Evolutionary conservation across 2,797 vertebrate species (phyloP), one percentile per base, ranked within the genome.

Genomic region (Coregonus ussuriensis): DNA sequence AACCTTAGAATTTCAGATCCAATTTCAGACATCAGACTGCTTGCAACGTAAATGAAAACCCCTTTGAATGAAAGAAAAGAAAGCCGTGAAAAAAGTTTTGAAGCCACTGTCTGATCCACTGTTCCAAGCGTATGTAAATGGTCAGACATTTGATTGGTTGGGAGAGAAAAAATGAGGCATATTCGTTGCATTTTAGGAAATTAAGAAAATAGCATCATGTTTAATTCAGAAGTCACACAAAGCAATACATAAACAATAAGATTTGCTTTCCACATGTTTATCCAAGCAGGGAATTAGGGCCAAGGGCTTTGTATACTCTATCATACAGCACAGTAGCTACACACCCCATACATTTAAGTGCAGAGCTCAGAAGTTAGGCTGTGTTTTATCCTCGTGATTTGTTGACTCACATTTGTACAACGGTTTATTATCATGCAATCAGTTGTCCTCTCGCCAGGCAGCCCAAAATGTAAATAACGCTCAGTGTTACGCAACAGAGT

Each of bases 1-100:
- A 93, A 88, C 88, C 79, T 37, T 6, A 91, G 90, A 89, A 94
- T 91, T 90, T 92, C 84, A 88, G 84, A 89, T 92, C 92, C 87
- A 82, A 87, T 91, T 90, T 90, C 84, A 86, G 86, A 89, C 91
- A 47, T 47, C 41, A 88, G 84, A 88, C 89, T 89, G 80, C 82
- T 84, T 75, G 80, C 72, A 84, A 89, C 85, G 85, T 89, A 91
- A 91, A 88, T 81, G 81, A 82, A 87, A 89, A 74, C 71, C 80
- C 83, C 88, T 88, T 88, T 81, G 1, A 89, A 88, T 87, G 85
- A 91, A 84, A 81, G 75, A 74, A 85, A 74, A 83, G 81, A 68
- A 75, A 72, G 81, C 69, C 83, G 74, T 86, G 51, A 86, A 81
- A 89, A 84, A 90, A 85, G 72, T 86, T 81, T 81, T 81, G 85